Evolutionary conservation across 2,797 vertebrate species (phyloP).

Genomic region (Pyrocephalus nanus): DNA sequence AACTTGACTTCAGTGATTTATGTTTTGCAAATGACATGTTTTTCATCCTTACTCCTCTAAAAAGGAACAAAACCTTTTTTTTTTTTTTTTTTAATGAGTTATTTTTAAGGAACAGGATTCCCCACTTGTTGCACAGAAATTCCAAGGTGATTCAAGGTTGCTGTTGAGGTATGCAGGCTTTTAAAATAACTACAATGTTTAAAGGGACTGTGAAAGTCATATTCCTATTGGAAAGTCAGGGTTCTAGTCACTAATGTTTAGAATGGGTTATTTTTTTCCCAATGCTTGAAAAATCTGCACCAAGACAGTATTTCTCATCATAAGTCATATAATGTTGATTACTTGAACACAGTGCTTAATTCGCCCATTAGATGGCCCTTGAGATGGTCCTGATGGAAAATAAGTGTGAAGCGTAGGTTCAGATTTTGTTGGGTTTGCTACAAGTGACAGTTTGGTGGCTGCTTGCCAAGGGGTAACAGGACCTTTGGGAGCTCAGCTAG

Average conservation of each 20-base stretch:
- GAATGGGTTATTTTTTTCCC: background rate
- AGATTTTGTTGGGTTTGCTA: background rate
- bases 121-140: background rate
- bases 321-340: background rate
- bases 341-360: background rate
- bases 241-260: background rate
- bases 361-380: conserved; percentile 42
- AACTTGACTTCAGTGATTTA: background rate
- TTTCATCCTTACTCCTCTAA: background rate
- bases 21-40: background rate
- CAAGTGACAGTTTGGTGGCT: background rate
- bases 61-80: background rate
- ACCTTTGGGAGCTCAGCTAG: background rate
- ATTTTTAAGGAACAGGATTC: background rate
- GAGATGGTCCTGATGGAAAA: background rate
- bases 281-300: background rate
- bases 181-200: background rate
- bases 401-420: background rate
- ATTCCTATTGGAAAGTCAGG: background rate
- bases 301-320: background rate
- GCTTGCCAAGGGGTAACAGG: background rate
- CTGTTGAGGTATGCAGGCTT: background rate
- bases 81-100: background rate
- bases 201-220: background rate
- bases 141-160: background rate